These are phyloP conservation scores for Fregata magnificens DNA, from an alignment of 2,113 vertebrate species.

Conservation along the genomic window DNA sequence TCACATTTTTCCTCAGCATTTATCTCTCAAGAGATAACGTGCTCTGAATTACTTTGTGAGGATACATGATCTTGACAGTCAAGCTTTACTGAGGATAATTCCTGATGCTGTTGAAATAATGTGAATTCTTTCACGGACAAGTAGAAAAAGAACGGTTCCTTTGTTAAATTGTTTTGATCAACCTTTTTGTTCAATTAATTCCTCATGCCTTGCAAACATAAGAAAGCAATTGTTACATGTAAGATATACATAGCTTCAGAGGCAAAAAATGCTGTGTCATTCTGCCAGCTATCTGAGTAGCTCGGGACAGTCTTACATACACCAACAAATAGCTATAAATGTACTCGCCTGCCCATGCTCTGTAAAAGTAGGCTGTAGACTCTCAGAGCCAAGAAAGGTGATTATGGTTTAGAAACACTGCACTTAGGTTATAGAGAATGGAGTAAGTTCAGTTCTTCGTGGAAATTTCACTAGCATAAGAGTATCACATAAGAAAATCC, in stretches of 20 bases:
- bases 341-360: neutral
- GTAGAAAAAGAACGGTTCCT: neutral
- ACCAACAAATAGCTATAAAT: neutral
- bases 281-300: neutral
- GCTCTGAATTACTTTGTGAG: neutral
- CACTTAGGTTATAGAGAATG: neutral
- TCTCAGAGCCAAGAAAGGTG: neutral
- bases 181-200: neutral
- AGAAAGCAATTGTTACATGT: neutral
- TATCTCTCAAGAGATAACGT: neutral
- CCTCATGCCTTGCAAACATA: neutral
- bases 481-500: neutral
- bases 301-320: neutral
- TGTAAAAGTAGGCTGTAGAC: neutral
- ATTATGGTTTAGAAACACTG: neutral
- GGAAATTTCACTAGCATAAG: neutral
- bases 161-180: neutral
- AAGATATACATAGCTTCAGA: fast-evolving
- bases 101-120: neutral
- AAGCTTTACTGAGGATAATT: neutral
- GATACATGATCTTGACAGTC: neutral
- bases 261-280: neutral
- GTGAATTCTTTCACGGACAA: neutral
- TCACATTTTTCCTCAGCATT: neutral
- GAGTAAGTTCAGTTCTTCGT: neutral